phyloP scores from a whole-genome alignment of 2,797 vertebrate species.

The Chelon auratus region DNA sequence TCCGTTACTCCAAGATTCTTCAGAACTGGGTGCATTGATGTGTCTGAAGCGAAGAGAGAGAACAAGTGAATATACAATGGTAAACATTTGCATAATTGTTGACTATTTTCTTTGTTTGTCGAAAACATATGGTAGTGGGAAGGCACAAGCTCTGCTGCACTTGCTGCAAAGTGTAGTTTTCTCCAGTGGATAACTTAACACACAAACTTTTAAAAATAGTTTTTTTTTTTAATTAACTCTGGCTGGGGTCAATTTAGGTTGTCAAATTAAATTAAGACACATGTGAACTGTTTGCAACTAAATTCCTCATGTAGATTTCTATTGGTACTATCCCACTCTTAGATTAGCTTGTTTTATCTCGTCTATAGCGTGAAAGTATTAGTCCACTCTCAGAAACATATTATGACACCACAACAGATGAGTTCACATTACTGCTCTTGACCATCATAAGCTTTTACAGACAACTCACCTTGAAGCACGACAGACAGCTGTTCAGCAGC shows the following conservation, averaged over 20 bases:
- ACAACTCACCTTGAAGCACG: constrained; percentile 91
- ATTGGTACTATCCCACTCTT: background rate
- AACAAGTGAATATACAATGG: constrained; percentile 45
- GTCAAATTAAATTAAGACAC: constrained; percentile 9
- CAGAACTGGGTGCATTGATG: constrained; percentile 88
- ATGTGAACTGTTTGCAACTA: constrained; percentile 3
- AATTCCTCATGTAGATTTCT: constrained; percentile 10
- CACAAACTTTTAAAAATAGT: constrained; percentile 32
- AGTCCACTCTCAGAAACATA: background rate
- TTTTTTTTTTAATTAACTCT: constrained; percentile 20
- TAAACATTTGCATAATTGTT: constrained; percentile 63
- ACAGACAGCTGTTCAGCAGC: constrained; percentile 94
- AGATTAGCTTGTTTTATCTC: background rate
- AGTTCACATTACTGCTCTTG: background rate
- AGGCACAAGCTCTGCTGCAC: constrained; percentile 27
- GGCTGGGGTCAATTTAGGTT: background rate
- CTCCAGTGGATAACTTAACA: constrained; percentile 10
- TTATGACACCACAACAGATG: background rate
- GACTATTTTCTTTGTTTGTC: constrained; percentile 47
- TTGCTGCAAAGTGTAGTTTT: constrained; percentile 34
- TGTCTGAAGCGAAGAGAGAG: constrained; percentile 82
- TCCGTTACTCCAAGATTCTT: constrained; percentile 88
- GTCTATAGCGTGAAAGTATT: background rate
- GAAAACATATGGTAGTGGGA: constrained; percentile 58
- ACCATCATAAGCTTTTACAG: background rate